Evolutionary conservation across 1,140 invertebrate species (phyloP).

Genomic region (Cylas formicarius): DNA sequence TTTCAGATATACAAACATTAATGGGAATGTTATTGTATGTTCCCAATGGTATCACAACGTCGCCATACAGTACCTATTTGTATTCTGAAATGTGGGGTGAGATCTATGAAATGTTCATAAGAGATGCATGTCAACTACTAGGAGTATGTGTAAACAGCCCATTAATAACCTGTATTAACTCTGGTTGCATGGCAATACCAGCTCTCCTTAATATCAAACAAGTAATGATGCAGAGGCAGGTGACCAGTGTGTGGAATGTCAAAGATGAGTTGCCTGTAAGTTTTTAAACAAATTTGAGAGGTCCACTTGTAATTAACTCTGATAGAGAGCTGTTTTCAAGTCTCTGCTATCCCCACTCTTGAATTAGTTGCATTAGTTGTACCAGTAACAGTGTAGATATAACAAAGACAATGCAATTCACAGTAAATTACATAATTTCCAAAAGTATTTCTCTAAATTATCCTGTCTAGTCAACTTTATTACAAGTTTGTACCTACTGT

Average conservation of each 20-base stretch:
- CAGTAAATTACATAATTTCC: no score
- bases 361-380: conserved; percentile 1
- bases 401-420: no score
- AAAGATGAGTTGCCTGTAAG: conserved; percentile 93
- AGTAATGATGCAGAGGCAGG: conserved; percentile 93
- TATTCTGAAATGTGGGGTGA: conserved; percentile 69
- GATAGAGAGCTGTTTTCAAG: no score
- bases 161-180: conserved; percentile 68
- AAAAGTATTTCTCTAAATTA: no score
- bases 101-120: conserved; percentile 76
- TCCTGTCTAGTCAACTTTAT: no score
- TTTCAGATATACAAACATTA: conserved; percentile 69
- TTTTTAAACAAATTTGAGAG: no score
- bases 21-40: conserved; percentile 85
- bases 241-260: conserved; percentile 87
- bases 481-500: no score
- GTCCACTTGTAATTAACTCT: no score
- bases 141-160: conserved; percentile 78
- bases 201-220: conserved; percentile 91
- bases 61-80: conserved; percentile 69
- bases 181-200: conserved; percentile 87
- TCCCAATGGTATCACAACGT: conserved; percentile 68
- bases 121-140: conserved; percentile 85
- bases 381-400: no score
- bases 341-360: no score